Evolutionary conservation across 2,113 vertebrate genomes (phyloP).

Genomic region (Cinclus cinclus): DNA sequence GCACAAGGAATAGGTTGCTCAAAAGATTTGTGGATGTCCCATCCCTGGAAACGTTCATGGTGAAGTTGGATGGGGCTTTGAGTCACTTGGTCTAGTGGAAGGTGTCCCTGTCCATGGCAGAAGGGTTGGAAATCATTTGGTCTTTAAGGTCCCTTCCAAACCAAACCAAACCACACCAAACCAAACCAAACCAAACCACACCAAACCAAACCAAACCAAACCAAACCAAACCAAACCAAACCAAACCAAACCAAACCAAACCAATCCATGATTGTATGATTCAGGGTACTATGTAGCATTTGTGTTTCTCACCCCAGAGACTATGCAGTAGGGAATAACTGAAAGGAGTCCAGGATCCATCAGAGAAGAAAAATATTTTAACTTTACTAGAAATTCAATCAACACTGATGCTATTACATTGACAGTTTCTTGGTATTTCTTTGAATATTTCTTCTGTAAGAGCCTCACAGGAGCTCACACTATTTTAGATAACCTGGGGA

Average conservation of each 20-base stretch:
- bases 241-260: not conserved
- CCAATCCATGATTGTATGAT: not conserved
- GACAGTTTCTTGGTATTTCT: not conserved
- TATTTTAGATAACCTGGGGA: not conserved
- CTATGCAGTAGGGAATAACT: not conserved
- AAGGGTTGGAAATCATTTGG: not conserved
- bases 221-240: not conserved
- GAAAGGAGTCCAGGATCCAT: not conserved
- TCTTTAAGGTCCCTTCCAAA: not conserved
- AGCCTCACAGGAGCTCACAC: not conserved
- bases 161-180: not conserved
- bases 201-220: not conserved
- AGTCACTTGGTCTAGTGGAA: not conserved
- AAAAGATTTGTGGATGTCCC: not conserved
- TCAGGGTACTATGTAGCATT: not conserved
- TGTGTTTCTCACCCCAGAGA: not conserved
- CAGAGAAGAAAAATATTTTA: not conserved
- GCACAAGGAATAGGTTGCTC: too few species aligned
- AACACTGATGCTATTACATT: fast-evolving
- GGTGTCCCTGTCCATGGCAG: not conserved
- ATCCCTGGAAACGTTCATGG: too few species aligned
- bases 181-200: not conserved
- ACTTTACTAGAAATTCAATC: not conserved
- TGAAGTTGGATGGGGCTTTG: not conserved
- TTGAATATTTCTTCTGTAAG: not conserved